A percentile compares a stretch with the other conserved stretches of the same genome.
phyloP scores from a whole-genome alignment of 2,888 invertebrate species.

The Alentia gelatinosa region DNA sequence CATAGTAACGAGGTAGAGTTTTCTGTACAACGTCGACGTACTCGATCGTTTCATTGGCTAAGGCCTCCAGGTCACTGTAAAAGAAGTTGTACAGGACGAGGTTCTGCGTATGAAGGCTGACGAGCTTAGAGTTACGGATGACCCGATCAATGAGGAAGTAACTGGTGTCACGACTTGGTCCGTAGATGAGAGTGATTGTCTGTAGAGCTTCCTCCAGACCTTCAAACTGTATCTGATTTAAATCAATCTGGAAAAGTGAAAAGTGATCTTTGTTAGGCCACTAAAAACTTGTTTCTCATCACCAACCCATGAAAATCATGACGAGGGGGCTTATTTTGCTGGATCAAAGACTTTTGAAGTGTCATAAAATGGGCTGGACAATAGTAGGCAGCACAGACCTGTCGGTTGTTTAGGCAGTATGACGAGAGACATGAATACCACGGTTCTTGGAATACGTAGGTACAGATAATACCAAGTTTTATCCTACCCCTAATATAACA shows the following conservation, averaged over 20 bases:
- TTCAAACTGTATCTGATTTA: constrained; percentile 17
- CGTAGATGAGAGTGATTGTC: not conserved
- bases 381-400: no score
- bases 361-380: no score
- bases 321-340: no score
- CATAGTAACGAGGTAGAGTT: constrained; percentile 14
- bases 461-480: no score
- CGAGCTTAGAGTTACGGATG: constrained; percentile 49
- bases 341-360: no score
- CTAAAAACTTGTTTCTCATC: no score
- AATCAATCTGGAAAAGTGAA: not conserved
- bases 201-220: constrained; percentile 6
- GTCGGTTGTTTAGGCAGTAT: no score
- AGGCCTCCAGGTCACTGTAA: not conserved
- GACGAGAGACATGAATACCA: no score
- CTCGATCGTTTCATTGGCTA: not conserved
- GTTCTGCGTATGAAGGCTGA: constrained; percentile 42
- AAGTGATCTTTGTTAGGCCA: not conserved
- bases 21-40: not conserved
- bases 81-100: constrained; percentile 16
- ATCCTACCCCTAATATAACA: no score
- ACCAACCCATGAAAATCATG: no score
- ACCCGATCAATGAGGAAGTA: constrained; percentile 42
- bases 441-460: no score
- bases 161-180: constrained; percentile 24